These are phyloP conservation scores for Aselliscus stoliczkanus DNA, from an alignment of 2,797 vertebrate species.

Conservation along the genomic window DNA sequence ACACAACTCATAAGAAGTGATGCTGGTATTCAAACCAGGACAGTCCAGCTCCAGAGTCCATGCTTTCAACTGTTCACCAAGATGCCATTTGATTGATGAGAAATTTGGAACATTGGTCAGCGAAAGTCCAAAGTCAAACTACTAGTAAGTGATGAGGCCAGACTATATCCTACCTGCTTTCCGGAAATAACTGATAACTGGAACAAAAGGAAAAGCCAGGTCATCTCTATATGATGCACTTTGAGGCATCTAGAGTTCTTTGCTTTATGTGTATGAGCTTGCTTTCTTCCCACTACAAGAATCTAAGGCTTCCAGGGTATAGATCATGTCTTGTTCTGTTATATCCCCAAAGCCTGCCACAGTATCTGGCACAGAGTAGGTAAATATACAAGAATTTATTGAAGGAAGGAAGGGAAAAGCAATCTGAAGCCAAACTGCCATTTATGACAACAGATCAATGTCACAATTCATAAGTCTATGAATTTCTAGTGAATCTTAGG, in stretches of 20 bases:
- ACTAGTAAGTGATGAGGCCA: background rate
- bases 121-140: conserved; percentile 56
- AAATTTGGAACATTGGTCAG: background rate
- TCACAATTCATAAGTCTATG: background rate
- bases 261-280: background rate
- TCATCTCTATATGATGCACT: background rate
- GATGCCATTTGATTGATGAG: background rate
- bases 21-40: background rate
- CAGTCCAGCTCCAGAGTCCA: background rate
- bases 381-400: background rate
- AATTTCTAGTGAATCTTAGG: conserved; percentile 21
- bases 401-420: background rate
- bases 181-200: background rate
- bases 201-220: background rate
- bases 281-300: background rate
- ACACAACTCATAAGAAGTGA: background rate
- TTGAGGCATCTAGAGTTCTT: background rate
- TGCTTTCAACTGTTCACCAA: background rate
- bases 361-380: background rate
- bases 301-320: background rate
- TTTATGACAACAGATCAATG: background rate
- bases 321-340: background rate
- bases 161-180: background rate
- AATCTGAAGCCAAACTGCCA: background rate
- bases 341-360: background rate